Evolutionary conservation across 2,888 invertebrate species (phyloP).

Genomic region (Pyrrhia umbra): DNA sequence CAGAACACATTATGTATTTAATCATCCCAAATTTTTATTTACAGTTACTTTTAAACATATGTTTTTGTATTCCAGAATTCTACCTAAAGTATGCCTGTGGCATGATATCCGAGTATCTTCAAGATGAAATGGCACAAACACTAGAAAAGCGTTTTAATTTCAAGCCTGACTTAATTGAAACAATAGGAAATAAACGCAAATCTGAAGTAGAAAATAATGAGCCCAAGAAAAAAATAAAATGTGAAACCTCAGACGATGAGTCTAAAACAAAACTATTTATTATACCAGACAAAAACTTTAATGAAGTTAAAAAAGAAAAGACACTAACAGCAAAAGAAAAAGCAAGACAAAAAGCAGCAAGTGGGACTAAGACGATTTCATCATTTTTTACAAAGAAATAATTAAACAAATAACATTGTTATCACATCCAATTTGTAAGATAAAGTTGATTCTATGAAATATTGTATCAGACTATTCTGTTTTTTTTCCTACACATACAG

Average conservation of each 20-base stretch:
- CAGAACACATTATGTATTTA: no score
- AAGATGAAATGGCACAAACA: constrained; percentile 92
- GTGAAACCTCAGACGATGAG: constrained; percentile 75
- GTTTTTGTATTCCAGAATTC: constrained; percentile 84
- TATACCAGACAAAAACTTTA: constrained; percentile 72
- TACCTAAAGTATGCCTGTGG: constrained; percentile 94
- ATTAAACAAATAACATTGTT: constrained; percentile 11
- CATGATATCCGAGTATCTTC: constrained; percentile 94
- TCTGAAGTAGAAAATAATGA: constrained; percentile 79
- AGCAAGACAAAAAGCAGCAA: constrained; percentile 93
- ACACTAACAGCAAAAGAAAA: constrained; percentile 93
- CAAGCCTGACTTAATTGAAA: constrained; percentile 90
- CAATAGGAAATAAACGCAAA: constrained; percentile 89
- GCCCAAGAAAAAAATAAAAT: constrained; percentile 82
- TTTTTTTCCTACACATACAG: no score
- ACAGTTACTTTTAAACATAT: not conserved
- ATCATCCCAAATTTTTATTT: not conserved
- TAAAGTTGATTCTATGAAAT: no score
- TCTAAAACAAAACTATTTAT: constrained; percentile 73
- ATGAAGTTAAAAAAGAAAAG: constrained; percentile 87
- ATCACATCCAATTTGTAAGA: no score
- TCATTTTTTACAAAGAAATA: constrained; percentile 94
- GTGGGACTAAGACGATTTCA: constrained; percentile 94
- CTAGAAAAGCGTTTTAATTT: constrained; percentile 92
- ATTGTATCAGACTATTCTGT: no score